Evolutionary conservation across 2,113 vertebrate genomes (phyloP), one percentile per base, ranked within the genome.

Genomic region (Alethe diademata): DNA sequence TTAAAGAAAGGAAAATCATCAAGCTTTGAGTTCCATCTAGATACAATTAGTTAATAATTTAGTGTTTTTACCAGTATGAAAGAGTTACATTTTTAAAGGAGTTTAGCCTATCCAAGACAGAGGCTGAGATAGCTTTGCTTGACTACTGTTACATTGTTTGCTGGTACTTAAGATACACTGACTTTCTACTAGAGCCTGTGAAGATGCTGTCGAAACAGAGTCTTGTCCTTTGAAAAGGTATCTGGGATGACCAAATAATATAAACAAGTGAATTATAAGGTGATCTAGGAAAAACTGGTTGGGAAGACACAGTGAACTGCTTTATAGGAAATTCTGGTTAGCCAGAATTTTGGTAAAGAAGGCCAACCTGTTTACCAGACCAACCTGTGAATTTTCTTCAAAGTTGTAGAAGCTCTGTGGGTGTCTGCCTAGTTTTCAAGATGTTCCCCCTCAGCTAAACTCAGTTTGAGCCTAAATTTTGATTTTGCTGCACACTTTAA

Each of bases 251-350:
- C 50, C 50, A 40, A 65, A 90, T 14, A 69, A 18, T 20, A 33
- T 6, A 57, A 56, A 40, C 19, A 74, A 88, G 33, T 66, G n/a
- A 40, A 13, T 50, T 89, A 76, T 15, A 81, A 56, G 40, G 48
- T 29, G 58, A 91, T 5, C 5, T 67, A 61, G 40, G 19, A 66
- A 76, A 38, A 56, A 91, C 13, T 75, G 61, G 31, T 56, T 65
- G 42, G 42, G 42, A 87, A 91, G 88, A 72, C 53, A 85, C 12
- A 69, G 78, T 88, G 50, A 72, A 61, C 28, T 5, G 50, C n/a
- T 70, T 88, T 29, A 58, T 66, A 85, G 62, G 91, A 94, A 94
- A 78, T 79, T 92, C 35, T 78, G 69, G 25, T 81, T 81, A 87
- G 50, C 35, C 61, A 72, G 81, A 48, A 38, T 33, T 40, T 40